Evolutionary conservation across 2,797 vertebrate species (phyloP), one percentile per base, ranked within the genome.

Genomic region (Clarias pachynema): DNA sequence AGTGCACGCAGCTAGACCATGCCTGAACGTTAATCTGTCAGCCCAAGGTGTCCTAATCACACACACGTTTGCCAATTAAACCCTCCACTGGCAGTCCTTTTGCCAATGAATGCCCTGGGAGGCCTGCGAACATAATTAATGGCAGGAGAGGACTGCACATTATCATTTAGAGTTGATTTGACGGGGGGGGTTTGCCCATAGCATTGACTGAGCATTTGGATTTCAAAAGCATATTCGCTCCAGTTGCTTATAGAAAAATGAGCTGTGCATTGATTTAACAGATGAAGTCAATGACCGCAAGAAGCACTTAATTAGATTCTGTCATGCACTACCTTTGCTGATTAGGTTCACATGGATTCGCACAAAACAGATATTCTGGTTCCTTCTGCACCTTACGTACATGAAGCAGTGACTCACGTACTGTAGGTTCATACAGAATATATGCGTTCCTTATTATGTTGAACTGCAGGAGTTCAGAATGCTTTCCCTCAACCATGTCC

Each of bases 21-120:
- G 86, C 83, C 90, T 90, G 90, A 89, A 91, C 18, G 84, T 73
- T 93, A 92, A 93, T 92, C 93, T 92, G 83, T 93, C 91, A 91
- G 86, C 83, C 6, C 86, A 86, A 86, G 87, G 86, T 91, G 86
- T 86, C 78, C 80, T 80, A 80, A 80, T 80, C 79, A 81, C 66
- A 66, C 29, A 78, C 53, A 62, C 26, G 88, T 89, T 83, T 49
- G 79, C 88, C 34, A 87, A 59, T 89, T 88, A 83, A 88, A 90
- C 77, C 81, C 31, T n/a, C 66, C 81, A 83, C 75, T 88, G 84
- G 75, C 78, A 57, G 65, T 88, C 66, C 86, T 37, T 82, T 79
- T 84, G 74, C 56, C 65, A n/a, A 29, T 80, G 16, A 78, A 74
- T 82, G 60, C 73, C 69, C 74, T 68, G 49, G 31, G 72, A 79